Percentiles rank a stretch among this genome's conserved stretches.
These are phyloP conservation scores for Harpagifer antarcticus DNA, from an alignment of 2,797 vertebrate genomes.

Conservation along the genomic window DNA sequence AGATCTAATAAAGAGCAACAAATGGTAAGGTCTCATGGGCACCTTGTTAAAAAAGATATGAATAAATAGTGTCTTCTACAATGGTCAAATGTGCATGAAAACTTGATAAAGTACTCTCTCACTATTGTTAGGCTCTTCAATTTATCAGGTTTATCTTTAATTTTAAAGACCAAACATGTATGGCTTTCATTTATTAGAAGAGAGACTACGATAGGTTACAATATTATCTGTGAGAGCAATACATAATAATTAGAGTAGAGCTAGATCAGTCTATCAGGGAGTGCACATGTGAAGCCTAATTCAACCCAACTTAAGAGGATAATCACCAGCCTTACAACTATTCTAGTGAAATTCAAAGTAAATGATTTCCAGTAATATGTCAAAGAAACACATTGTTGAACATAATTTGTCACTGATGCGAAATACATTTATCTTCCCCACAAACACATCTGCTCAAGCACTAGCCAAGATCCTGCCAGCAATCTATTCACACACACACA, in stretches of 20 bases:
- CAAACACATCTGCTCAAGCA: neutral
- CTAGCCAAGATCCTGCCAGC: neutral
- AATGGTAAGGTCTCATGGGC: neutral
- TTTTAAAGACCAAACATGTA: neutral
- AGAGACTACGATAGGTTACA: neutral
- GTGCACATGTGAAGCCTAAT: neutral
- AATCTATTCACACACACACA: too few relatives aligned
- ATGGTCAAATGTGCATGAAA: too few relatives aligned
- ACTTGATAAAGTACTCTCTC: neutral
- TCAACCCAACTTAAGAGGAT: neutral
- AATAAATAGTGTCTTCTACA: too few relatives aligned
- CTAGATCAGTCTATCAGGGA: neutral
- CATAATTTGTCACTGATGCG: neutral
- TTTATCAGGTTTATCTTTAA: neutral
- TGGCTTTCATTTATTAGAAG: neutral
- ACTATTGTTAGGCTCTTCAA: neutral
- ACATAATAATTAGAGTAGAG: neutral
- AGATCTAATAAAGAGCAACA: neutral
- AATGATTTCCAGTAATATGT: neutral
- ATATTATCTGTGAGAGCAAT: neutral
- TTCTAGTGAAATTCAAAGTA: conserved; percentile 4
- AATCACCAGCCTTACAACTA: neutral
- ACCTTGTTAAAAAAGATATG: neutral
- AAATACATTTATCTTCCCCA: neutral
- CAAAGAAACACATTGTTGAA: neutral